Base-by-base conservation (phyloP, 2,888 invertebrate genomes). In the Myopa testacea region DNA sequence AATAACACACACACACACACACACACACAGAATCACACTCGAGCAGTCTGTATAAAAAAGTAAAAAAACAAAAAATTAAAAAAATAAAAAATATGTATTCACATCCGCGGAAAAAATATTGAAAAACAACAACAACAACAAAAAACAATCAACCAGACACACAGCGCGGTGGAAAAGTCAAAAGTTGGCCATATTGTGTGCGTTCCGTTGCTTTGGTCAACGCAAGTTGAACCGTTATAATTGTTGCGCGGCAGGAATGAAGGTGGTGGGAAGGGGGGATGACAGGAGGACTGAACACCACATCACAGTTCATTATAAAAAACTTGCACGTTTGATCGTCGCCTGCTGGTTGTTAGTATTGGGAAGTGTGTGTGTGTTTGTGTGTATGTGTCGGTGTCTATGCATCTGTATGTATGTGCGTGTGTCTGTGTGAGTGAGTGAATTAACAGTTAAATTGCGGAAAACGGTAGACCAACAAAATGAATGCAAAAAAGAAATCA, bases 381-480 rank as follows among this genome's bases (percentile, higher is more conserved):
- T 26, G 1, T 26, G 26, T 26, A 26, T 26, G 26, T 26, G 26
- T n/a, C n/a, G n/a, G n/a, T n/a, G n/a, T n/a, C n/a, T n/a, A n/a
- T 26, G 26, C 2, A 26, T 26, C 26, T 26, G 26, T 26, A 2
- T 26, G 26, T 26, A 1, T 26, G 26, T n/a, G 8, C 40, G 40
- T 10, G 45, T 45, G 7, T 45, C 77, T 79, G 71, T 77, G 71
- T 78, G 81, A 79, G 78, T 83, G 83, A 81, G 81, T 81, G 82
- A 83, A 83, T 83, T 83, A 83, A 83, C 82, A 82, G 34, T 34
- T 4, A 34, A 10, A 81, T 83, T 83, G 83, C 80, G 83, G 83
- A 80, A 82, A 81, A 82, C 82, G 82, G 82, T 83, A 81, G 80
- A 83, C 83, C 83, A 79, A 82, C 82, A 83, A 83, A 81, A 79